Evolutionary conservation across 2,888 invertebrate species (phyloP).

Genomic region (Eueremaeus valkanovi): DNA sequence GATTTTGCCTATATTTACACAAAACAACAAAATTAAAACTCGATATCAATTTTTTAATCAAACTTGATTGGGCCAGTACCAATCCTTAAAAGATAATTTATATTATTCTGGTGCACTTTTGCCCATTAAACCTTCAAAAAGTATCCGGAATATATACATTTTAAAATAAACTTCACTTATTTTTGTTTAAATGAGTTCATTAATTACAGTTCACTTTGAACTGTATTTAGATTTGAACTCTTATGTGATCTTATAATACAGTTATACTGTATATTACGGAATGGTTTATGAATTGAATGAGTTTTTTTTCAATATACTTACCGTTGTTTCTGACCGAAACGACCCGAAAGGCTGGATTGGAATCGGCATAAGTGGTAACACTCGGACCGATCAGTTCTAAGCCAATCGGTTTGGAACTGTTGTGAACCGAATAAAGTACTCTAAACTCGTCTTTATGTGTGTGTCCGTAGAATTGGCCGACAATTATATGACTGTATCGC

Average conservation of each 20-base stretch:
- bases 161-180: too few species aligned
- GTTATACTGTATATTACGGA: too few species aligned
- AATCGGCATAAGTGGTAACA: slow-evolving; percentile 65
- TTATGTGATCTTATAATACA: too few species aligned
- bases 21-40: not conserved
- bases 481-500: slow-evolving; percentile 69
- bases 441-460: slow-evolving; percentile 91
- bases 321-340: slow-evolving; percentile 71
- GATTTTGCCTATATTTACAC: slow-evolving; percentile 55
- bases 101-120: too few species aligned
- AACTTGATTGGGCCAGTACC: too few species aligned
- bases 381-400: slow-evolving; percentile 77
- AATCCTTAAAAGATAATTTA: too few species aligned
- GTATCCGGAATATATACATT: too few species aligned
- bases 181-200: too few species aligned
- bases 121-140: too few species aligned
- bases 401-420: slow-evolving; percentile 58
- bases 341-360: slow-evolving; percentile 86
- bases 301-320: slow-evolving; percentile 65
- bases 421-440: slow-evolving; percentile 64
- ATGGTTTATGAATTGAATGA: slow-evolving; percentile 80
- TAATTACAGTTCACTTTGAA: too few species aligned
- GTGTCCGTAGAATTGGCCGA: slow-evolving; percentile 78
- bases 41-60: slow-evolving; percentile 66
- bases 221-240: too few species aligned